Evolutionary conservation across 1,140 invertebrate genomes (phyloP), one percentile per base, ranked within the genome.

Genomic region (Drosophila orosa): DNA sequence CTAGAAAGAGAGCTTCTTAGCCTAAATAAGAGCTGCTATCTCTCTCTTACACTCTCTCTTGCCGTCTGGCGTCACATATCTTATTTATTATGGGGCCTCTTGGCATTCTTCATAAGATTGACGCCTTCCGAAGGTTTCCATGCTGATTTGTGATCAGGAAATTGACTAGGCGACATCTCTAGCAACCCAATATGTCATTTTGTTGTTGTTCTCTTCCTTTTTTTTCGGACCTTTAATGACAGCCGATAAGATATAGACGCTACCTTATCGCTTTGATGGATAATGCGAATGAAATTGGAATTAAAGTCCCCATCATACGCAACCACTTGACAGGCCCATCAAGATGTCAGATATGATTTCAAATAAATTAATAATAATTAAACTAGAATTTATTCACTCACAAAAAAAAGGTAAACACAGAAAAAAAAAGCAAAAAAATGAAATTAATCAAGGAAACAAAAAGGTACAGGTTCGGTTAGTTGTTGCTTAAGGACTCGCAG

Each of bases 341-440:
- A 52, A 68, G 68, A 59, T 48, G 48, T 31, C n/a, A 58, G 35
- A 74, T 80, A 48, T 42, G 29, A 48, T 74, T 63, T 57, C 37
- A 19, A 63, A 57, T 71, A 63, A 76, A 76, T 84, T 76, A 75
- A 59, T 68, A 59, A 78, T 66, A 74, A 78, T 86, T 86, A 74
- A 66, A 86, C 65, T 78, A 72, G 29, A 52, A 48, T 87, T 82
- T 85, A 75, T 87, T 85, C 42, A 85, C 65, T 77, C 19, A 60
- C 65, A 52, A 65, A 63, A 71, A 66, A 71, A 71, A 61, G 6
- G 31, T 27, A 75, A 47, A 42, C 5, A 24, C 2, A 25, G 22
- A 37, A 39, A 56, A 78, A 52, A 71, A 48, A 44, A 5, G 33
- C 37, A 50, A 15, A 19, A 33, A 7, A 22, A 10, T 10, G 15